phyloP scores from a whole-genome alignment of 2,797 vertebrate species.

The Fistularia commersonii region DNA sequence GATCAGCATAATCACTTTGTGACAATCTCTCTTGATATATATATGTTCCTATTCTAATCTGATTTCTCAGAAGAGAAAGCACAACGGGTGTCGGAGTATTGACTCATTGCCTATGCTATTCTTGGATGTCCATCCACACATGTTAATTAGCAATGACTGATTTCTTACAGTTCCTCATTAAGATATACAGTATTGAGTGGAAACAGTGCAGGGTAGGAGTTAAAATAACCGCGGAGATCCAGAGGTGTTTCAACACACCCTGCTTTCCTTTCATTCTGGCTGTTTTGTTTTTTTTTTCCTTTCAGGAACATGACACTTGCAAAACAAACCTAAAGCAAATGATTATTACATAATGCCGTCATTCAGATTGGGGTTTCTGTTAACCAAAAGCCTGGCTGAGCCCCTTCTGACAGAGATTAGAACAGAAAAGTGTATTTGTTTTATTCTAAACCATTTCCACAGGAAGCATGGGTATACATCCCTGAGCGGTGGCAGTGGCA shows the following conservation, averaged over 20 bases:
- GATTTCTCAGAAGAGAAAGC: slow-evolving; percentile 16
- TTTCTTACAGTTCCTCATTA: slow-evolving; percentile 18
- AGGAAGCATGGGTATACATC: too few relatives aligned
- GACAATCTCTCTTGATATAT: not conserved
- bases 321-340: not conserved
- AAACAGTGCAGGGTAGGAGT: not conserved
- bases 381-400: too few relatives aligned
- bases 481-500: too few relatives aligned
- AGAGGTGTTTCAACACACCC: not conserved
- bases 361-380: too few relatives aligned
- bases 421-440: too few relatives aligned
- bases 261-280: too few relatives aligned
- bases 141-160: slow-evolving; percentile 30
- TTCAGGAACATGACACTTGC: not conserved
- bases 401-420: too few relatives aligned
- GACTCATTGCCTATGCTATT: slow-evolving; percentile 28
- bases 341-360: not conserved
- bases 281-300: not conserved
- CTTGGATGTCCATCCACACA: slow-evolving; percentile 8
- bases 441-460: too few relatives aligned
- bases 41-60: slow-evolving; percentile 13
- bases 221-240: slow-evolving; percentile 2
- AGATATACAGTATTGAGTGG: not conserved
- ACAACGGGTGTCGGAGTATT: slow-evolving; percentile 7
- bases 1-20: too few relatives aligned